phyloP scores from a whole-genome alignment of 2,113 vertebrate genomes.

The Clarias macrocephalus region DNA sequence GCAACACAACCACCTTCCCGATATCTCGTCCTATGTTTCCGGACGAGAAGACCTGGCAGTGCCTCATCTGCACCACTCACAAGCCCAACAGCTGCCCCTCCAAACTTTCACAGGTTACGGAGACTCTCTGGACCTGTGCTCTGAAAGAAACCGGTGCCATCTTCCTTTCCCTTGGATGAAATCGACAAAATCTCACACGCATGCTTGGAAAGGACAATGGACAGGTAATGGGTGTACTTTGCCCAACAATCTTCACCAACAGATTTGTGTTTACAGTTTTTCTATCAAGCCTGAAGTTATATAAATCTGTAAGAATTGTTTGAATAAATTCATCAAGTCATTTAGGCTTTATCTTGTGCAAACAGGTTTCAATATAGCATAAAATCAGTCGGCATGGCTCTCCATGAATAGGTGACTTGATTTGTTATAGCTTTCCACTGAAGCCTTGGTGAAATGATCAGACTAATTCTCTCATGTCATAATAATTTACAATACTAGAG shows the following conservation, averaged over 20 bases:
- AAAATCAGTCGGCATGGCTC: no score
- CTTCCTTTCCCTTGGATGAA: constrained; percentile 99
- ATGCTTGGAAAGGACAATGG: constrained; percentile 94
- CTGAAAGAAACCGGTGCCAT: constrained; percentile 78
- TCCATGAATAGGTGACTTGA: not conserved
- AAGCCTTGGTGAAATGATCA: not conserved
- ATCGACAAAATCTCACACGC: constrained; percentile 89
- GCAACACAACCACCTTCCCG: constrained; percentile 76
- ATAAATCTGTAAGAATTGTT: not conserved
- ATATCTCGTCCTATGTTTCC: constrained; percentile 84
- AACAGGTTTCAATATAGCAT: no score
- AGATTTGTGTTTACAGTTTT: not conserved
- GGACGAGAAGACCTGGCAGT: constrained; percentile 81
- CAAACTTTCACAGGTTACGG: constrained; percentile 75
- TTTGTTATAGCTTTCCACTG: not conserved
- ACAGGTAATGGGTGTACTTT: constrained; percentile 75
- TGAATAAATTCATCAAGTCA: not conserved
- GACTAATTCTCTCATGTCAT: not conserved
- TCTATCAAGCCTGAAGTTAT: not conserved
- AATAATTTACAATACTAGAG: not conserved
- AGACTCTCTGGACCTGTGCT: constrained; percentile 71
- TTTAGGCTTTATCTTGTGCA: not conserved
- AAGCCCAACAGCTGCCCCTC: constrained; percentile 73
- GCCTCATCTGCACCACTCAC: constrained; percentile 77
- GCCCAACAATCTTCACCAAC: constrained; percentile 2